Evolutionary conservation across 2,797 vertebrate species (phyloP).

Genomic region (Falco berigora): DNA sequence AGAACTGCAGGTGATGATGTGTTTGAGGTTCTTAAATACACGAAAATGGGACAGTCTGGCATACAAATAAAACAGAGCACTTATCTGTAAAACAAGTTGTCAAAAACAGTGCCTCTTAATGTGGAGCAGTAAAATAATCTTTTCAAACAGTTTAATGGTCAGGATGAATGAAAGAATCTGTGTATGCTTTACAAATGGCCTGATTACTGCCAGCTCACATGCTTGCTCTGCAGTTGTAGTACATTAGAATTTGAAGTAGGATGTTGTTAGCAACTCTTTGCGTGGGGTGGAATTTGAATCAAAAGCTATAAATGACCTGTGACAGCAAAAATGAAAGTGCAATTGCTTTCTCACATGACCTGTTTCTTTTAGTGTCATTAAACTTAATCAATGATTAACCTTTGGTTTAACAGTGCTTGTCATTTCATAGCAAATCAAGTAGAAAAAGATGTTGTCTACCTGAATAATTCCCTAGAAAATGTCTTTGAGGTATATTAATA

Average conservation of each 20-base stretch:
- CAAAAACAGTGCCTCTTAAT: constrained; percentile 5
- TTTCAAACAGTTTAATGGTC: constrained; percentile 21
- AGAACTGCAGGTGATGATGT: not conserved
- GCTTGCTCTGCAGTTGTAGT: constrained; percentile 54
- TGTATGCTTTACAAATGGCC: constrained; percentile 45
- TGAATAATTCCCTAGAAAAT: constrained; percentile 62
- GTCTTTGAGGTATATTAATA: constrained; percentile 8
- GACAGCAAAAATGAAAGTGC: constrained; percentile 65
- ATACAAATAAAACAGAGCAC: not conserved
- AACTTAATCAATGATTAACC: constrained; percentile 70
- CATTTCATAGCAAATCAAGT: constrained; percentile 66
- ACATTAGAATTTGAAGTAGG: constrained; percentile 68
- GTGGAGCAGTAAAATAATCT: constrained; percentile 30
- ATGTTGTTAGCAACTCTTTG: constrained; percentile 71
- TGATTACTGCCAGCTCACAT: constrained; percentile 53
- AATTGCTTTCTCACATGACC: constrained; percentile 62
- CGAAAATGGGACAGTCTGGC: not conserved
- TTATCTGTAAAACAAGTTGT: constrained; percentile 33
- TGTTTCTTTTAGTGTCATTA: constrained; percentile 66
- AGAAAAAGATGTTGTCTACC: constrained; percentile 64
- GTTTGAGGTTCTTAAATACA: not conserved
- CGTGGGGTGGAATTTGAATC: constrained; percentile 70
- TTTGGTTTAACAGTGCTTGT: constrained; percentile 58
- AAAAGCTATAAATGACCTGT: constrained; percentile 57
- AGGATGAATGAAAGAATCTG: constrained; percentile 51